A percentile compares a stretch with the other conserved stretches of the same genome.
phyloP scores from a whole-genome alignment of 2,113 vertebrate genomes.

The human (Homo sapiens) region DNA sequence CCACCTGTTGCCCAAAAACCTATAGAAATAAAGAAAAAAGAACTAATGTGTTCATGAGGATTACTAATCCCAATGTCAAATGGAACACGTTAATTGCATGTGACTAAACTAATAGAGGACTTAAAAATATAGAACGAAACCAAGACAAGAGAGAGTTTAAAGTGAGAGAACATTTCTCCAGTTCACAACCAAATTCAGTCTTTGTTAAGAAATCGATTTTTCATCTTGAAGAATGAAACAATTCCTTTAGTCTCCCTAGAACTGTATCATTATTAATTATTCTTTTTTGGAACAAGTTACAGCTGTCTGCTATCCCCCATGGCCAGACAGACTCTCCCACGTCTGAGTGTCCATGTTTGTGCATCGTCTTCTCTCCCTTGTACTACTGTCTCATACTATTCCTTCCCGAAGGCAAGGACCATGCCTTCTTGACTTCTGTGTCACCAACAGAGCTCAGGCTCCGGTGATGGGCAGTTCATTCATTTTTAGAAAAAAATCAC shows the following conservation, averaged over 20 bases:
- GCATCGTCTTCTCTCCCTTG: background rate
- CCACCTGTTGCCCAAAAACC: no score
- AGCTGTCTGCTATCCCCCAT: background rate
- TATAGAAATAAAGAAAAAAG: no score
- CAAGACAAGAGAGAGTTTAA: background rate
- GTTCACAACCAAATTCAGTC: background rate
- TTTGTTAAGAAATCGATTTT: background rate
- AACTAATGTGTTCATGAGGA: no score
- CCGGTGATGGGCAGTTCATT: background rate
- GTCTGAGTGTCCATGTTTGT: background rate
- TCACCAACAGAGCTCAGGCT: background rate
- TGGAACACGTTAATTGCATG: no score
- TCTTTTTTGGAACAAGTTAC: background rate
- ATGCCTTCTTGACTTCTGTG: background rate
- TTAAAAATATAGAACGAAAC: background rate
- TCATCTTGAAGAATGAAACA: background rate
- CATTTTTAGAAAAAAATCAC: background rate
- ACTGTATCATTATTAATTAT: background rate
- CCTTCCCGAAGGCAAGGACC: fast-evolving
- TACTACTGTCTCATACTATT: background rate
- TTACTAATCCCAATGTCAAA: no score
- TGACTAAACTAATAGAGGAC: no score
- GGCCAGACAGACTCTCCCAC: background rate
- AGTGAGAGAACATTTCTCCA: background rate
- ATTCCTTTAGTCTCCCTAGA: background rate